Evolutionary conservation across 2,888 invertebrate species (phyloP), one percentile per base, ranked within the genome.

Genomic region (Poecilus cupreus): DNA sequence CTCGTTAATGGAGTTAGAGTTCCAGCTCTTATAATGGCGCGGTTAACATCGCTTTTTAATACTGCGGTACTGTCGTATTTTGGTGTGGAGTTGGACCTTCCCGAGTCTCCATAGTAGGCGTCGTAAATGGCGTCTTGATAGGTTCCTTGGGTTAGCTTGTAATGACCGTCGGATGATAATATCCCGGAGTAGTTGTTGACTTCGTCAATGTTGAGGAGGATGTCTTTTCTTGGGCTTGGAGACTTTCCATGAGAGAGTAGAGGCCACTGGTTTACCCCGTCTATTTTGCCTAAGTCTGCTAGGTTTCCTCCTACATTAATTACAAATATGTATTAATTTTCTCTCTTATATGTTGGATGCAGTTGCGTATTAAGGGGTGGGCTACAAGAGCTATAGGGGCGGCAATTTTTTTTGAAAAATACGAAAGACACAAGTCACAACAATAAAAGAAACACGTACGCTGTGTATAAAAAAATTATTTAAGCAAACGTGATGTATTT

Each of bases 261-360:
- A 3, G 84, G 64, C 89, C 89, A 89, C 80, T 89, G 89, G 76
- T 88, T 86, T 6, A 88, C 83, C 2, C 89, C 89, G 81, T 90
- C 90, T 10, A 88, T 85, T 43, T 85, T 82, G 2, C 87, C 86
- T 5, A 87, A 85, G 39, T 86, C 80, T 3, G 83, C 26, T 0
- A 85, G 81, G 57, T 87, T 80, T 16, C 89, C 89, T 0, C 95
- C 89, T 89, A 81, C 32, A 84, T 83, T 18, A 77, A 76, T 54
- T 49, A 32, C 22, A 80, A 75, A 60, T 10, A 13, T 16, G 3
- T 51, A 46, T 46, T n/a, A 46, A 8, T 46, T 10, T n/a, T 37
- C 10, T 6, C 5, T 37, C 10, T 37, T n/a, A n/a, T n/a, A n/a
- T n/a, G n/a, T n/a, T n/a, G n/a, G n/a, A n/a, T n/a, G n/a, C n/a